Evolutionary conservation across 2,888 invertebrate species (phyloP), one percentile per base, ranked within the genome.

Genomic region (Theodoxus fluviatilis): DNA sequence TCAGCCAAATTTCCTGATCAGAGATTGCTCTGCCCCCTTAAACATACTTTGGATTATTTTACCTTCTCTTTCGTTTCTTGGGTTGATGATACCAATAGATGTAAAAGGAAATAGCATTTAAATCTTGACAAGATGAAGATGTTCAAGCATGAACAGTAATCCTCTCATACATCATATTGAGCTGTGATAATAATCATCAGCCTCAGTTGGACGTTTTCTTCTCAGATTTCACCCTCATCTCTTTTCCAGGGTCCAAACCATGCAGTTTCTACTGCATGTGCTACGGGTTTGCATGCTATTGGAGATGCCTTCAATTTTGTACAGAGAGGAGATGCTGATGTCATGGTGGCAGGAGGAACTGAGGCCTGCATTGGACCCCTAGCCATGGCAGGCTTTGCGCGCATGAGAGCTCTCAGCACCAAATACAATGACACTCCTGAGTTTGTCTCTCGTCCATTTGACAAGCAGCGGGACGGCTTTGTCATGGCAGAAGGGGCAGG

Each of bases 401-500:
- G 96, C 71, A 88, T 97, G 77, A 90, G 96, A 84, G 98, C 98
- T 9, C 89, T 98, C 15, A 93, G 94, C 81, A 96, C 96, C 22
- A 90, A 91, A 3, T 94, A 91, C 81, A 97, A 98, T 88, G 91
- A 94, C 72, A 86, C n/a, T n/a, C n/a, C n/a, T 31, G 75, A 84
- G 83, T 85, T 85, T 28, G 92, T 97, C 1, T 97, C 97, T 0
- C 90, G 98, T 76, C 99, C 99, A 1, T 99, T 98, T 89, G 98
- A 99, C 88, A 92, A 91, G 80, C 74, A 80, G 68, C 90, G 98
- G 71, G 95, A 96, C 87, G 99, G 99, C 3, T 99, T 99, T 90
- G 97, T 99, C 0, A 97, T 99, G 94, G 95, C 97, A 0, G 98
- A 99, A 89, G 98, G 87, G 12, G 92, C 96, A 71, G 96, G 94